Percentiles rank a stretch among this genome's conserved stretches.
Evolutionary conservation across 2,888 invertebrate genomes (phyloP).

Genomic region (Furcula furcula): DNA sequence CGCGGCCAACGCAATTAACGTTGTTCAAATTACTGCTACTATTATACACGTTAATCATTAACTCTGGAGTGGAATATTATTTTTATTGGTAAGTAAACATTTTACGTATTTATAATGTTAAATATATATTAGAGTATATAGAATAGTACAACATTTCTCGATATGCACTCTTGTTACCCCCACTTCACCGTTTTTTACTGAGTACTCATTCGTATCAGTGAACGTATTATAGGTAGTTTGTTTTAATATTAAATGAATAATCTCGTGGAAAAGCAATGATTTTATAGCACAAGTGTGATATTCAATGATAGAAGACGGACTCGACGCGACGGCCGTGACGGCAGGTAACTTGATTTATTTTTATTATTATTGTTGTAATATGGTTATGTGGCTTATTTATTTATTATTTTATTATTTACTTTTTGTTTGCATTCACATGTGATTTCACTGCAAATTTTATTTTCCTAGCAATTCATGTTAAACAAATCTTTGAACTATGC

Average conservation of each 20-base stretch:
- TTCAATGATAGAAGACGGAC: conserved; percentile 49
- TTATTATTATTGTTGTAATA: conserved; percentile 58
- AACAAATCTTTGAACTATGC: conserved; percentile 39
- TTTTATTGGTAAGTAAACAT: conserved; percentile 60
- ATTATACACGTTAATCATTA: conserved; percentile 40
- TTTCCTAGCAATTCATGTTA: conserved; percentile 72
- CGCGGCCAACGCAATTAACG: conserved; percentile 32
- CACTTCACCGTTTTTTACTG: conserved; percentile 44
- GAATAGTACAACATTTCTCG: conserved; percentile 30
- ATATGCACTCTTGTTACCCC: conserved; percentile 57
- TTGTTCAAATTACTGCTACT: conserved; percentile 49
- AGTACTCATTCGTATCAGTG: conserved; percentile 29
- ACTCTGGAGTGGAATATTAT: conserved; percentile 51
- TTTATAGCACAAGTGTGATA: conserved; percentile 43
- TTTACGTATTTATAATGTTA: conserved; percentile 46
- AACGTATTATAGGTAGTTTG: conserved; percentile 22
- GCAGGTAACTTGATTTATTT: conserved; percentile 66
- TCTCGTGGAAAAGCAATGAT: conserved; percentile 27
- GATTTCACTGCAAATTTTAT: conserved; percentile 79
- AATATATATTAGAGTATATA: conserved; percentile 35
- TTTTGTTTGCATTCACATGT: conserved; percentile 80
- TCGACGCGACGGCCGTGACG: conserved; percentile 34
- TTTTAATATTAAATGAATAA: conserved; percentile 36
- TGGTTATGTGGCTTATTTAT: conserved; percentile 80
- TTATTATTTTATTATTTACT: conserved; percentile 66